Evolutionary conservation across 2,113 vertebrate genomes (phyloP).

Genomic region (Amblyornis subalaris): DNA sequence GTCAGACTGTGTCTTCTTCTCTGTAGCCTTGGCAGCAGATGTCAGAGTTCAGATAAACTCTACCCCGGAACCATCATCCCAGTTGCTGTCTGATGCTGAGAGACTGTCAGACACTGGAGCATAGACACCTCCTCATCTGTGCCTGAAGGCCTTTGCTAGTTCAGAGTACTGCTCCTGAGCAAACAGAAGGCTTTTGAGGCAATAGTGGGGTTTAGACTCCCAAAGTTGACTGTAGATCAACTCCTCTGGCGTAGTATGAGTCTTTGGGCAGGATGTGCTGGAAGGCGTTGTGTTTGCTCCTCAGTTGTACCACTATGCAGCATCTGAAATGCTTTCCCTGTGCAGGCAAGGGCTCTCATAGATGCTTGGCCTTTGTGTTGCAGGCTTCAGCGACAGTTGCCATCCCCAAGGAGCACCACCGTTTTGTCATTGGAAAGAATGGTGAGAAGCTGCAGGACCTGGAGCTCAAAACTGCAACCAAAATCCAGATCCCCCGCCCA

Average conservation of each 20-base stretch:
- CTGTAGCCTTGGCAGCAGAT: conserved; percentile 7
- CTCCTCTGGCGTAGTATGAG: not conserved
- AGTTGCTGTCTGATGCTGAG: not conserved
- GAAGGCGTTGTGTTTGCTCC: not conserved
- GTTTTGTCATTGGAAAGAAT: conserved; percentile 97
- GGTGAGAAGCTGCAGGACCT: conserved; percentile 98
- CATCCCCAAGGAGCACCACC: conserved; percentile 98
- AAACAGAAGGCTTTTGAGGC: not conserved
- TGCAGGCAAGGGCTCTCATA: not conserved
- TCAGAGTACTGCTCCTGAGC: not conserved
- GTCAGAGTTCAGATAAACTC: conserved; percentile 13
- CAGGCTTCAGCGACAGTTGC: conserved; percentile 94
- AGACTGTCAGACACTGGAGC: not conserved
- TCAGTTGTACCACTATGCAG: not conserved
- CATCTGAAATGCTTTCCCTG: not conserved
- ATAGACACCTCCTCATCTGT: not conserved
- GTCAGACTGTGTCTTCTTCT: not conserved
- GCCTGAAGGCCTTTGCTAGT: not conserved
- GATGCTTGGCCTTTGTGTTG: not conserved
- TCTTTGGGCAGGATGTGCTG: not conserved
- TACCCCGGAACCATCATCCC: not conserved
- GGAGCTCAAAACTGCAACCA: conserved; percentile 97
- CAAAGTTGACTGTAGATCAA: not conserved
- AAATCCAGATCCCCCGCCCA: conserved; percentile 98
- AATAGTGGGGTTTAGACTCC: not conserved